A percentile compares a stretch with the other conserved stretches of the same genome.
These are phyloP conservation scores for Nephrotoma flavescens DNA, from an alignment of 2,888 invertebrate species.

Conservation along the genomic window DNA sequence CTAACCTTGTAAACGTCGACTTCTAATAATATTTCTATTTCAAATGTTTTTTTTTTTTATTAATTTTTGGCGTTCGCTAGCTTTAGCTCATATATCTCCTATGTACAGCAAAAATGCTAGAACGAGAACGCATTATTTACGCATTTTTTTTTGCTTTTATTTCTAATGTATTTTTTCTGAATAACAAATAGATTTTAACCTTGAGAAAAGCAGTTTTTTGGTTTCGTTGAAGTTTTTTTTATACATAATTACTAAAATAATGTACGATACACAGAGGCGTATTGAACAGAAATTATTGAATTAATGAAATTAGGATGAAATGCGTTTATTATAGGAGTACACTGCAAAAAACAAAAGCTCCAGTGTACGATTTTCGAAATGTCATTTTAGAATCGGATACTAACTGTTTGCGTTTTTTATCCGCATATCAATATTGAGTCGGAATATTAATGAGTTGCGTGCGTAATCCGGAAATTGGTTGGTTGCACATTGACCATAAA, in stretches of 20 bases:
- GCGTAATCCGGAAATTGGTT: no score
- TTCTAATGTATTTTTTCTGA: background rate
- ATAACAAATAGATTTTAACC: background rate
- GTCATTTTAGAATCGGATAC: background rate
- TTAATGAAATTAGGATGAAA: background rate
- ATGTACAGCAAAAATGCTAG: background rate
- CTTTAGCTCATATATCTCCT: background rate
- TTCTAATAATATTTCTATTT: background rate
- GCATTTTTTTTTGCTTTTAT: background rate
- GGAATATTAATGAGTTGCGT: no score
- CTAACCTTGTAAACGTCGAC: background rate
- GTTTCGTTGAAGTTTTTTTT: background rate
- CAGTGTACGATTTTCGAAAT: background rate
- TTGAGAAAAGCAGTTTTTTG: constrained; percentile 3
- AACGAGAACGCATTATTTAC: background rate
- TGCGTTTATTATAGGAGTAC: background rate
- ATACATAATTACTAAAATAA: background rate
- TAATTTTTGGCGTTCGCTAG: background rate
- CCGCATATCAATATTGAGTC: no score
- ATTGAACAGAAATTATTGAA: background rate
- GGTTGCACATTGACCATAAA: no score
- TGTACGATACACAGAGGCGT: background rate
- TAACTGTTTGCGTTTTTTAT: no score
- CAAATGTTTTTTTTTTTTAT: background rate
- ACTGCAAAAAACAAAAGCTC: background rate